A percentile compares a stretch with the other conserved stretches of the same genome.
phyloP scores from a whole-genome alignment of 2,888 invertebrate species.

The Eutolmus rufibarbis region DNA sequence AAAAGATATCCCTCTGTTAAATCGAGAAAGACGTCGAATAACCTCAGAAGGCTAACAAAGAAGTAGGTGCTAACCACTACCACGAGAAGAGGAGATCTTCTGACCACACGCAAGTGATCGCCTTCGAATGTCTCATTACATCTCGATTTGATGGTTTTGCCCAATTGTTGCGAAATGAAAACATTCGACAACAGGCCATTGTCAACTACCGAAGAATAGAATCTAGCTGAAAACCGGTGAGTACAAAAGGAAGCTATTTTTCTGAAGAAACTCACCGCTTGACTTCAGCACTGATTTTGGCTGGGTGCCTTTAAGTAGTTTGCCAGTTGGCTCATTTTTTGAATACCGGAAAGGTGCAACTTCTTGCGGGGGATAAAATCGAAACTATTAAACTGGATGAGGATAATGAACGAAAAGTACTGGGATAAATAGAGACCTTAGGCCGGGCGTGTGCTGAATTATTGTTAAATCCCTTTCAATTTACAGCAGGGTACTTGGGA shows the following conservation, averaged over 20 bases:
- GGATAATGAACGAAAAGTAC: not conserved
- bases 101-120: constrained; percentile 28
- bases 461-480: not conserved
- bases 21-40: not conserved
- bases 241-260: not conserved
- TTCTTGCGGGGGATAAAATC: not conserved
- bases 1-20: not conserved
- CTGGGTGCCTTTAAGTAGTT: not conserved
- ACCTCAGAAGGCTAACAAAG: constrained; percentile 2
- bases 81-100: not conserved
- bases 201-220: not conserved
- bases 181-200: constrained; percentile 22
- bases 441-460: not conserved
- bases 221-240: not conserved
- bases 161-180: constrained; percentile 15
- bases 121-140: constrained; percentile 25
- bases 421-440: constrained; percentile 6
- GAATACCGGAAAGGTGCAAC: constrained; percentile 16
- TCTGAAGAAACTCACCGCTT: not conserved
- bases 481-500: not conserved
- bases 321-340: not conserved
- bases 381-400: not conserved
- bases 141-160: constrained; percentile 20
- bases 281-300: constrained; percentile 4
- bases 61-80: not conserved